phyloP scores from a whole-genome alignment of 92 coral and sea anemone species.

The Porites rus region DNA sequence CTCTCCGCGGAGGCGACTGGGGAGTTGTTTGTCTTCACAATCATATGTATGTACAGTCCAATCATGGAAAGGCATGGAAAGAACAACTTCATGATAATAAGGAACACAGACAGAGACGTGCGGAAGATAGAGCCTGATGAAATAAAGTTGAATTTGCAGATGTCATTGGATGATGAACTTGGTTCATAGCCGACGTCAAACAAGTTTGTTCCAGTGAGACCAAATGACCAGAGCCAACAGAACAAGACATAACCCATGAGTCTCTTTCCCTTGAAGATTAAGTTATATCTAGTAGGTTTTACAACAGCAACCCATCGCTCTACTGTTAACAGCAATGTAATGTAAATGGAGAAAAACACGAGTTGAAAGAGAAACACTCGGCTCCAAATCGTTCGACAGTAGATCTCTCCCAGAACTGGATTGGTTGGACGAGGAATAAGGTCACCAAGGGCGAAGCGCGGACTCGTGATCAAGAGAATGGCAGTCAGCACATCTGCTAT shows the following conservation, averaged over 20 bases:
- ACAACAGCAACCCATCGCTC: too few relatives aligned
- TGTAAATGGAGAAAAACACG: conserved; percentile 12
- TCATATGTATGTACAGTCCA: too few relatives aligned
- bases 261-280: neutral
- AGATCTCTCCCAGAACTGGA: conserved; percentile 53
- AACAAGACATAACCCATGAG: conserved; percentile 54
- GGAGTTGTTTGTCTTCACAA: neutral
- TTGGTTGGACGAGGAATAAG: neutral
- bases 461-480: conserved; percentile 8
- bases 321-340: conserved; percentile 47
- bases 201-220: neutral
- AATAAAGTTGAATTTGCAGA: neutral
- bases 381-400: conserved; percentile 78
- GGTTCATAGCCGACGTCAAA: neutral
- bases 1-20: conserved; percentile 32
- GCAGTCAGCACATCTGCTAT: conserved; percentile 7
- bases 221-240: conserved; percentile 71
- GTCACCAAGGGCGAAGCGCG: neutral
- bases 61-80: too few relatives aligned
- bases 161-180: neutral
- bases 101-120: too few relatives aligned
- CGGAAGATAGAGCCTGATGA: neutral
- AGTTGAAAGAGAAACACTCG: conserved; percentile 71
- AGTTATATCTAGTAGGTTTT: too few relatives aligned
- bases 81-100: too few relatives aligned